These are phyloP conservation scores for Ammospiza nelsoni DNA, from an alignment of 2,113 vertebrate species.

Conservation along the genomic window DNA sequence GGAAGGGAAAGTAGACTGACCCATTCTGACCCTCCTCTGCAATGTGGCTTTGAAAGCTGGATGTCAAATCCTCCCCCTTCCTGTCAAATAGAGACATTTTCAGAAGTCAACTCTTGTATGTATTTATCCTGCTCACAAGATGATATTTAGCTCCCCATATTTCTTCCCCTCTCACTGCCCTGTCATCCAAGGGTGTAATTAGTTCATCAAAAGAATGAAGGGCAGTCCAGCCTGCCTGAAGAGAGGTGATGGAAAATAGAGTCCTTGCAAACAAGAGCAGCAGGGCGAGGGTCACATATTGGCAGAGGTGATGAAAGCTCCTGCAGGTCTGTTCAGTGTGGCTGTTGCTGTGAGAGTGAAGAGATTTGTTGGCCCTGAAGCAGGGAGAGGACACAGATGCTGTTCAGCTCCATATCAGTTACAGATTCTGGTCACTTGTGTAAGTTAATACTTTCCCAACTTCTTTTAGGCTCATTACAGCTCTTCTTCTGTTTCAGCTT, in stretches of 20 bases:
- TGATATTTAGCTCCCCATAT: neutral
- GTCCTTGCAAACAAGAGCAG: neutral
- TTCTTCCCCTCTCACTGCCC: neutral
- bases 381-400: neutral
- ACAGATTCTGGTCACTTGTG: slow-evolving; percentile 25
- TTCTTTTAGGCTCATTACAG: slow-evolving; percentile 29
- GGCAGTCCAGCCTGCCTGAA: neutral
- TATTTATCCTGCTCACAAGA: neutral
- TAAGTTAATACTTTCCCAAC: slow-evolving; percentile 23
- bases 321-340: neutral
- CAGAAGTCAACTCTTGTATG: neutral
- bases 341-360: neutral
- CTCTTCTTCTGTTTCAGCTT: slow-evolving; percentile 24
- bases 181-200: neutral
- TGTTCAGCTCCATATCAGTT: slow-evolving; percentile 30
- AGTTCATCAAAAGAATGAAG: neutral
- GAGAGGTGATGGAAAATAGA: slow-evolving; percentile 37
- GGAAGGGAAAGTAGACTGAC: neutral
- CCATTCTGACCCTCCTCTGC: neutral
- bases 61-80: neutral
- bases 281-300: slow-evolving; percentile 16
- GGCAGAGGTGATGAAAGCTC: slow-evolving; percentile 38
- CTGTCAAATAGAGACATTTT: neutral
- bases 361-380: slow-evolving; percentile 29
- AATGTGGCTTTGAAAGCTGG: neutral